Conservation (phyloP, 2,888 invertebrate genomes). For the Prostheceraeus crozeri region DNA sequence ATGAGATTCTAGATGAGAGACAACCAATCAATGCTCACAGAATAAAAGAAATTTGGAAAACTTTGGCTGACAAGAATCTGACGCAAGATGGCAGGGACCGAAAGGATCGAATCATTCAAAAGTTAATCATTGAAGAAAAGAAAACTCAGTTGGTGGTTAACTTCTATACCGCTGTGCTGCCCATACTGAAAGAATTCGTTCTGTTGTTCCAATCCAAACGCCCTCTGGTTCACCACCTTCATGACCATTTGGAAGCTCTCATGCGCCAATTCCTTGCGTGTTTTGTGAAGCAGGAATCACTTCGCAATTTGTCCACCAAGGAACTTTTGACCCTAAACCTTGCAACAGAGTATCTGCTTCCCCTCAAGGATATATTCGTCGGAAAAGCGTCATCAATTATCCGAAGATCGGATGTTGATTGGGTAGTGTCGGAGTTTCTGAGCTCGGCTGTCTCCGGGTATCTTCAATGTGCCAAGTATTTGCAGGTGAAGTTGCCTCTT, state of each 20-base stretch:
- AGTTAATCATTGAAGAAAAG: not conserved
- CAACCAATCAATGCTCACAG: not conserved
- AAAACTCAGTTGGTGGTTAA: conserved; percentile 30
- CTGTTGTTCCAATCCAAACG: conserved; percentile 28
- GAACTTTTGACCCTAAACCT: conserved; percentile 2
- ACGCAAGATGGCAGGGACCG: conserved; percentile 26
- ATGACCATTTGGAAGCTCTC: conserved; percentile 26
- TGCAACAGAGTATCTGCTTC: conserved; percentile 1
- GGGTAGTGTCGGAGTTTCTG: not conserved
- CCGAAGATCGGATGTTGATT: not conserved
- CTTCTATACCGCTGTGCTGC: conserved; percentile 28
- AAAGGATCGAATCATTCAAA: conserved; percentile 28
- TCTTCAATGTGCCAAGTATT: conserved; percentile 32
- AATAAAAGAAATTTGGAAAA: conserved; percentile 17
- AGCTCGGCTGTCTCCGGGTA: conserved; percentile 33
- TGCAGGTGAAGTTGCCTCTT: conserved; percentile 42
- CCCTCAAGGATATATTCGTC: conserved; percentile 20
- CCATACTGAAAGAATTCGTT: conserved; percentile 29
- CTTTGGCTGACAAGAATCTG: conserved; percentile 26
- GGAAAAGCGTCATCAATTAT: conserved; percentile 28
- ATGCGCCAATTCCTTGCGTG: conserved; percentile 25
- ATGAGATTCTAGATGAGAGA: conserved; percentile 1
- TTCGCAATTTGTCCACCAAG: not conserved
- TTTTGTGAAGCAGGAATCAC: conserved; percentile 33
- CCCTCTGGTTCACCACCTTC: conserved; percentile 30